These are phyloP conservation scores for Megatriorchis doriae DNA, from an alignment of 2,113 vertebrate genomes.

Conservation along the genomic window DNA sequence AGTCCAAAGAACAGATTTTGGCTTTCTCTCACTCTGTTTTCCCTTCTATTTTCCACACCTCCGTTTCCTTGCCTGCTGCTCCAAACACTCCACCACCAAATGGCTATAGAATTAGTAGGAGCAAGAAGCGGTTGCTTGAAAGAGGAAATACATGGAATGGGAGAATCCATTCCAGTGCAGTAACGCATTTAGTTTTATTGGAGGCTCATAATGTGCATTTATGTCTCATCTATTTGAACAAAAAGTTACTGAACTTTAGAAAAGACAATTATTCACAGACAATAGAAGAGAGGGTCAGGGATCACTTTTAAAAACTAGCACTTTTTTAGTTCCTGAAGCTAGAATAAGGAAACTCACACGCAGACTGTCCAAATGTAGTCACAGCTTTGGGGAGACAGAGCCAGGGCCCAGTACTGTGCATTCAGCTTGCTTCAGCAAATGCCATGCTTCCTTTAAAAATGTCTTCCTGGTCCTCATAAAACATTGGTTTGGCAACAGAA, in stretches of 20 bases:
- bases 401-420: background rate
- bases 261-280: background rate
- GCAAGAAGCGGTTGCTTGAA: background rate
- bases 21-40: background rate
- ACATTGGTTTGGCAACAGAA: background rate
- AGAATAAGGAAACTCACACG: background rate
- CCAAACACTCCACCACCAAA: background rate
- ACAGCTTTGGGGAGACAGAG: background rate
- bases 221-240: background rate
- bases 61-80: background rate
- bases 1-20: background rate
- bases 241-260: background rate
- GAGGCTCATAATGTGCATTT: background rate
- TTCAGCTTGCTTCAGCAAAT: constrained; percentile 6
- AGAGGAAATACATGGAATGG: background rate
- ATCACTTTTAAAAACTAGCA: background rate
- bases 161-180: background rate
- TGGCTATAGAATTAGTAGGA: background rate
- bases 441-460: background rate
- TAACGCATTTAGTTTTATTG: background rate
- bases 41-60: background rate
- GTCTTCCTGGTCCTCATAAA: background rate
- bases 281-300: background rate
- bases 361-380: background rate
- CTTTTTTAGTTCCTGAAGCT: background rate